Evolutionary conservation across 2,113 vertebrate species (phyloP).

Genomic region (Hypomesus transpacificus): DNA sequence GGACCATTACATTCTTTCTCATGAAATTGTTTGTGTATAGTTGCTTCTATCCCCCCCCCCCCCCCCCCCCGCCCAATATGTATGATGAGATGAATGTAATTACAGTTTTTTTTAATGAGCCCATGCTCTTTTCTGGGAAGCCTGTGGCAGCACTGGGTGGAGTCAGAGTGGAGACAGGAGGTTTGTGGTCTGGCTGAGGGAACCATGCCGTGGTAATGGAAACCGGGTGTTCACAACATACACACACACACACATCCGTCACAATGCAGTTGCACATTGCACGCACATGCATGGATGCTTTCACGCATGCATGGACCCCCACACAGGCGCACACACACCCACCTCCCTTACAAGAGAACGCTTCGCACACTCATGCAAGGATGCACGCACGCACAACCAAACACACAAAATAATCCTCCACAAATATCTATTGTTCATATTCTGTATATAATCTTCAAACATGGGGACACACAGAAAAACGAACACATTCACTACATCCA

Average conservation of each 20-base stretch:
- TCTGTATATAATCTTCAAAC: slow-evolving; percentile 8
- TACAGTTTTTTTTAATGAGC: slow-evolving; percentile 70
- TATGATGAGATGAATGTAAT: slow-evolving; percentile 62
- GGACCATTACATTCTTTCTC: slow-evolving; percentile 44
- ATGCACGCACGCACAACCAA: slow-evolving; percentile 14
- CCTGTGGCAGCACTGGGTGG: slow-evolving; percentile 68
- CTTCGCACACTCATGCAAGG: slow-evolving; percentile 32
- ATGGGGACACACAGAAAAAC: slow-evolving; percentile 15
- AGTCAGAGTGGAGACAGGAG: slow-evolving; percentile 67
- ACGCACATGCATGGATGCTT: slow-evolving; percentile 38
- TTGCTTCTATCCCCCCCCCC: slow-evolving; percentile 37
- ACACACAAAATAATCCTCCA: slow-evolving; percentile 21
- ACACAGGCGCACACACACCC: background rate
- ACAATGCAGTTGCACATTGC: slow-evolving; percentile 31
- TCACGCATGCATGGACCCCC: slow-evolving; percentile 49
- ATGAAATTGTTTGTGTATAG: slow-evolving; percentile 56
- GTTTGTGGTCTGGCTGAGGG: slow-evolving; percentile 63
- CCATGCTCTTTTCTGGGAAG: slow-evolving; percentile 70
- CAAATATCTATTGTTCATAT: slow-evolving; percentile 12
- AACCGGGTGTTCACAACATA: slow-evolving; percentile 63
- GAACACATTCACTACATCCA: background rate
- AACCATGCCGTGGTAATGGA: slow-evolving; percentile 64
- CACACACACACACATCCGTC: slow-evolving; percentile 3
- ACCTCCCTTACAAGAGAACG: slow-evolving; percentile 30
- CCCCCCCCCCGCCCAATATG: background rate